Base-by-base conservation (phyloP, 2,888 invertebrate species). In the Nephrotoma flavescens region DNA sequence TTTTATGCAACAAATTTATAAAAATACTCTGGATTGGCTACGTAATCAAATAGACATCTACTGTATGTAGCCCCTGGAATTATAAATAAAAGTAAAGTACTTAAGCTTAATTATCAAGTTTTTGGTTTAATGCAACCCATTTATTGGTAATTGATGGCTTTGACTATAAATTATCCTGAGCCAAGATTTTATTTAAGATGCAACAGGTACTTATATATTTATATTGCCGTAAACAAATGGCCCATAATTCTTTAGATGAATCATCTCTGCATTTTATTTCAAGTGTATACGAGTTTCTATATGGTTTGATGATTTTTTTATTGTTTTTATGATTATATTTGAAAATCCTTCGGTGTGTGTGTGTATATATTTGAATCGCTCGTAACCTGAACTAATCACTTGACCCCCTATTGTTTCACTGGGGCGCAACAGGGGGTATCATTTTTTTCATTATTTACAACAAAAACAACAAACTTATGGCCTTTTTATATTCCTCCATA, bases 311-410 rank as follows among this genome's bases (percentile, higher is more conserved):
- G 85, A 44, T 86, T 86, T 19, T 86, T 86, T 12, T 86, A 42
- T 86, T 44, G 15, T 42, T n/a, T 85, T 86, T 86, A 44, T 45
- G 19, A 42, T 42, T 42, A 45, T 12, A 6, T 86, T 47, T 86
- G 31, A 45, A 15, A 42, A 86, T 41, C 41, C 83, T 12, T 84
- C 0, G 44, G 44, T 85, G 42, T 84, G 42, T 85, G 44, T 85
- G 42, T 44, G 11, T 85, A 4, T 71, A 4, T 84, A 42, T 85
- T 44, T 85, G 85, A 85, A 44, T 85, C 85, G 85, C 44, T 44
- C 85, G 87, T 87, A 87, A 87, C 88, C 87, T 87, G 88, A 88
- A 87, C 87, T 88, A 88, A 88, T 88, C 88, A 88, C 87, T 87
- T 87, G 88, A 87, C 86, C 86, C 87, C 87, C 88, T 86, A 87